Evolutionary conservation across 2,888 invertebrate genomes (phyloP).

Genomic region (Ferdinandea cuprea): DNA sequence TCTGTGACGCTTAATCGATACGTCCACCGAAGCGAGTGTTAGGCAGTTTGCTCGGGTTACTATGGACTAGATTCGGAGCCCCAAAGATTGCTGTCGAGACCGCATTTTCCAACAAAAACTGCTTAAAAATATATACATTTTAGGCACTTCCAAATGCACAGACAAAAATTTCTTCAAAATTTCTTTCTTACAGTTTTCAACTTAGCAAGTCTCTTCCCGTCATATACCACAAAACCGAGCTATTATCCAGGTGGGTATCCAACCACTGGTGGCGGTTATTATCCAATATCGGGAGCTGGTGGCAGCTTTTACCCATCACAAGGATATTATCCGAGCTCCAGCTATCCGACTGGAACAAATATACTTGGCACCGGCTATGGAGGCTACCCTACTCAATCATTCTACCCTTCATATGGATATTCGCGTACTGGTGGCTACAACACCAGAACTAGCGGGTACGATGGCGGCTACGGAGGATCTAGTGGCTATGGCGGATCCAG

Average conservation of each 20-base stretch:
- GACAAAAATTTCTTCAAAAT: no score
- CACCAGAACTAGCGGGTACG: conserved; percentile 60
- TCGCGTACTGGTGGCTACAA: conserved; percentile 51
- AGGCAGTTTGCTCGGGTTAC: no score
- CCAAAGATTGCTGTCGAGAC: no score
- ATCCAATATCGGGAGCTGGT: conserved; percentile 33
- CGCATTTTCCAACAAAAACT: no score
- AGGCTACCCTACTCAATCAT: conserved; percentile 76
- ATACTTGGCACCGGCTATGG: conserved; percentile 78
- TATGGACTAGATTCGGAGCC: no score
- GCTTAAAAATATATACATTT: no score
- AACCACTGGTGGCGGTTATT: conserved; percentile 54
- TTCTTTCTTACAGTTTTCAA: conserved; percentile 79
- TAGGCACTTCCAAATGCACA: no score
- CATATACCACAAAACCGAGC: conserved; percentile 63
- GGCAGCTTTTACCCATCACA: conserved; percentile 35
- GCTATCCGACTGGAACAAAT: conserved; percentile 81
- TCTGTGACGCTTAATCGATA: no score
- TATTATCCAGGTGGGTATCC: conserved; percentile 61
- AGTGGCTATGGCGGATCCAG: conserved; percentile 66
- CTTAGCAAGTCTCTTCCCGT: conserved; percentile 81
- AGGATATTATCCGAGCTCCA: conserved; percentile 46
- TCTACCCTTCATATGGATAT: conserved; percentile 65
- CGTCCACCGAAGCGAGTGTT: no score
- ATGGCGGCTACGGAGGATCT: conserved; percentile 57